Base-by-base conservation (phyloP, 1,140 invertebrate genomes). In the Drosophila rhopaloa region DNA sequence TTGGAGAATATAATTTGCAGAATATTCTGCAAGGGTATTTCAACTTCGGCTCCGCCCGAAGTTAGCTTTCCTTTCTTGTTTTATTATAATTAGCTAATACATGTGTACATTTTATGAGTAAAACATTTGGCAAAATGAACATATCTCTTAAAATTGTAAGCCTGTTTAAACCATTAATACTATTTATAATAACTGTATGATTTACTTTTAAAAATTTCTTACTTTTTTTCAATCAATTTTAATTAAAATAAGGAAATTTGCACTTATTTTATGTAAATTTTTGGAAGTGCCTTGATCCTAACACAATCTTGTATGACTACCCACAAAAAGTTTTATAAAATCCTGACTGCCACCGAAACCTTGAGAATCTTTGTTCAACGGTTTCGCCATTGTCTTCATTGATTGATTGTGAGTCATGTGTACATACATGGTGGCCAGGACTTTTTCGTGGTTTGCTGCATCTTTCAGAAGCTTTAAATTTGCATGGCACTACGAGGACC, bases 391-490 rank as follows among this genome's bases (percentile, higher is more conserved):
- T 66, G 37, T 62, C 53, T 70, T 44, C 61, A 56, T 60, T 61
- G 62, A 79, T 85, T 76, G 83, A 88, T 88, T 88, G 76, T 79
- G 59, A 79, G 82, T 86, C 83, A 86, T 83, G 75, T 88, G 71
- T 82, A 47, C 60, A 58, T 75, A 47, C 60, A 58, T 75, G 70
- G 74, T 60, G 50, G 55, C 14, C 35, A 46, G 51, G 40, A 68
- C 32, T 68, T 57, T 63, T 59, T 56, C 62, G 79, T 37, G 53
- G 68, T 41, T 38, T 60, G 61, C 51, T 81, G 79, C 66, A 82
- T 79, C 55, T 79, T 79, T 76, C 44, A 68, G 59, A 53, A 71
- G 75, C 76, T 76, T 86, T 76, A 82, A 82, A 82, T 76, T 88
- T 76, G 47, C 63, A 76, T 79, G 56, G 32, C 53, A 63, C 58